Conservation (phyloP, 2,797 vertebrate species). For the Odontamblyopus lacepedii region DNA sequence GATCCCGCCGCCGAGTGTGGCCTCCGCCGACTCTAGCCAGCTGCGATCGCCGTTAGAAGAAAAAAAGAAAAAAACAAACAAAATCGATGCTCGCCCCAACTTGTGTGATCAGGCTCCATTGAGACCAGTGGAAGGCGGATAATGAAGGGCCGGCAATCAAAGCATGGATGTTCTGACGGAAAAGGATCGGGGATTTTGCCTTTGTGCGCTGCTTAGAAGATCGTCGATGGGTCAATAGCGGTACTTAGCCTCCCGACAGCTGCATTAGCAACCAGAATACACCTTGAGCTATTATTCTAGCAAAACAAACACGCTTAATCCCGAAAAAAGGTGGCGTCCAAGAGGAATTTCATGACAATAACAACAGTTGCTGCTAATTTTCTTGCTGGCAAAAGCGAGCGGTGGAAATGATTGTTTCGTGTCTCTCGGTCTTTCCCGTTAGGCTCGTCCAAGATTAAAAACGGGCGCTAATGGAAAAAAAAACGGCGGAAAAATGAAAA, state of each 20-base stretch:
- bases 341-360: constrained; percentile 37
- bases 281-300: constrained; percentile 11
- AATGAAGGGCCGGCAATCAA: constrained; percentile 7
- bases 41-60: constrained; percentile 11
- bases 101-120: constrained; percentile 17
- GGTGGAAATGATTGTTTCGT: constrained; percentile 25
- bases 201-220: constrained; percentile 16
- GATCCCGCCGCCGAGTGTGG: constrained; percentile 37
- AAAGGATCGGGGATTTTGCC: constrained; percentile 1
- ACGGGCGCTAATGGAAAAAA: background rate
- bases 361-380: constrained; percentile 20
- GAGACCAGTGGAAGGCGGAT: background rate
- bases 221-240: constrained; percentile 23
- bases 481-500: background rate
- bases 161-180: constrained; percentile 3
- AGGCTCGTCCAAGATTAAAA: constrained; percentile 13
- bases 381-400: constrained; percentile 11
- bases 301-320: constrained; percentile 21
- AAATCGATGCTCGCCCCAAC: constrained; percentile 27
- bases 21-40: constrained; percentile 20
- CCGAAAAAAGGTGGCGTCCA: constrained; percentile 4
- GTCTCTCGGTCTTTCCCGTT: constrained; percentile 12
- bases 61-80: background rate
- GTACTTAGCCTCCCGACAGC: constrained; percentile 19
- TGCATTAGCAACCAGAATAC: constrained; percentile 14